Evolutionary conservation across 2,113 vertebrate species (phyloP).

Genomic region (Sturnira hondurensis): DNA sequence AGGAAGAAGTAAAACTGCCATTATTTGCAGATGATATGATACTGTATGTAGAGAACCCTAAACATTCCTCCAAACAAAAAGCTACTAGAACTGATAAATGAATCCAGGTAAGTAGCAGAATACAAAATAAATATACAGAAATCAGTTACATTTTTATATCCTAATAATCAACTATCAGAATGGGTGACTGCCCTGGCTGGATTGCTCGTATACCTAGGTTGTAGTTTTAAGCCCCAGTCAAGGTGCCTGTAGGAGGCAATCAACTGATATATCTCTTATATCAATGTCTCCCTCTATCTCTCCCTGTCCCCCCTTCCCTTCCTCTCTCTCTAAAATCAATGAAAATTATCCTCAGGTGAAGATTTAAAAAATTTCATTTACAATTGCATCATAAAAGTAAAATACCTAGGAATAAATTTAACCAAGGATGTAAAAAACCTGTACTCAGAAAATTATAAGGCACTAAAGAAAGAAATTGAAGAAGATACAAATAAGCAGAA

Average conservation of each 20-base stretch:
- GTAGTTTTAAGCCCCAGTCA: too few relatives aligned
- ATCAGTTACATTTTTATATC: not conserved
- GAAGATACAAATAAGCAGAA: not conserved
- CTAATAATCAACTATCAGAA: not conserved
- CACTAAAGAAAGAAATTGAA: not conserved
- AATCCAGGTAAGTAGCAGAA: not conserved
- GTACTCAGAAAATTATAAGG: not conserved
- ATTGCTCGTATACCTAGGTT: too few relatives aligned
- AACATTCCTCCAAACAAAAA: not conserved
- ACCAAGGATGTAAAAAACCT: not conserved
- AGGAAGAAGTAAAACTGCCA: not conserved
- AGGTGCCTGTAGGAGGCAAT: too few relatives aligned
- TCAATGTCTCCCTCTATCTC: too few relatives aligned
- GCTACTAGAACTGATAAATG: not conserved
- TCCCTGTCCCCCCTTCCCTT: too few relatives aligned
- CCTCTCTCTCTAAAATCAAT: too few relatives aligned
- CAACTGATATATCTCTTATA: too few relatives aligned
- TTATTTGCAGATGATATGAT: not conserved
- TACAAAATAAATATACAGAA: not conserved
- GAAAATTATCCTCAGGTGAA: too few relatives aligned
- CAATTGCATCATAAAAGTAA: not conserved
- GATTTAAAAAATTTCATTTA: not conserved
- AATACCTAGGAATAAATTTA: not conserved
- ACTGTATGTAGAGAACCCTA: not conserved
- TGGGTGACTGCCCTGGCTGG: not conserved